Base-by-base conservation (phyloP, 2,113 vertebrate species). In the Marmota flaviventris region DNA sequence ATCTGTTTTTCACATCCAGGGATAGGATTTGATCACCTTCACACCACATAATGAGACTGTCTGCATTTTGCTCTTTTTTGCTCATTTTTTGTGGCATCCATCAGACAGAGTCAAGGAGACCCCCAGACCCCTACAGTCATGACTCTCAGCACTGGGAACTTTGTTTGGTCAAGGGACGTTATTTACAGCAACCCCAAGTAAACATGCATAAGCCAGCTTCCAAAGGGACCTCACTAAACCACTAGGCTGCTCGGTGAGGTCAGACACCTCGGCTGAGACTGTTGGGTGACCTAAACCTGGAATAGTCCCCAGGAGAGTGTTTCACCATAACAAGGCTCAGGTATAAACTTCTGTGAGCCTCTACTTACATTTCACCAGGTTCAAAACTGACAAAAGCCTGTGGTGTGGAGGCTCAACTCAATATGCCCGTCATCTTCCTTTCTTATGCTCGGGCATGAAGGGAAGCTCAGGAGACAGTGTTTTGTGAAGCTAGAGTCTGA, bases 171-270 rank as follows among this genome's bases (percentile, higher is more conserved):
- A 27, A 78, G 87, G 73, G 18, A 25, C 53, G 25, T 85, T 70
- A 84, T 91, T 85, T 34, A 75, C 29, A 91, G 85, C 32, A 82
- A 39, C 75, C 16, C 27, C 95, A 96, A 63, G 73, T 89, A 88
- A 95, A 81, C 14, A 27, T 14, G 20, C 69, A 76, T 76, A 13
- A 72, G 12, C 42, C 63, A 76, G 10, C 24, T 58, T 63, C 58
- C 67, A 32, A 29, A 58, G 25, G 42, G 42, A 34, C 70, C 20
- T 85, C 61, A 4, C 10, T 86, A 78, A 70, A 10, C 39, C 51
- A 45, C 48, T 20, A 63, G 58, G 27, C 70, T 51, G 67, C 58
- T 87, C 45, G 75, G 24, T 51, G 73, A 87, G 87, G 61, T 75
- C 39, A 20, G 39, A 82, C 16, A 58, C 24, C 12, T 8, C 1